Evolutionary conservation across 1,140 invertebrate genomes (phyloP).

Genomic region (Drosophila trapezifrons): DNA sequence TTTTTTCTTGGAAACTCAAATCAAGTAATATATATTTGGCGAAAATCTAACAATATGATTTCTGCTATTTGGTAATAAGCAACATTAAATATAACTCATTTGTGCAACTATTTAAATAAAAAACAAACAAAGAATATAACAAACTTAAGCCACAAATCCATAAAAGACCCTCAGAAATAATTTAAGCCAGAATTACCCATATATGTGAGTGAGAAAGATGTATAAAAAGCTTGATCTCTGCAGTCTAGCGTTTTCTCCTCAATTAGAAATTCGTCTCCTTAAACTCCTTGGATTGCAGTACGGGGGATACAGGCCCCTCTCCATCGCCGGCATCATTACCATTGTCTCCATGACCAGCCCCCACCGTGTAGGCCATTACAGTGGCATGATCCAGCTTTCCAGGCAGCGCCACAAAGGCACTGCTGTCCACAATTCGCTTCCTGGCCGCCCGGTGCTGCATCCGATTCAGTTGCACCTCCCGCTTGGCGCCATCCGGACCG

Average conservation of each 20-base stretch:
- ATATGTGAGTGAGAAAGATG: conserved; percentile 28
- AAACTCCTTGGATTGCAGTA: conserved; percentile 79
- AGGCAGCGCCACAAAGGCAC: conserved; percentile 87
- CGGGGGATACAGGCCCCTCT: conserved; percentile 52
- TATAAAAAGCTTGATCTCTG: conserved; percentile 31
- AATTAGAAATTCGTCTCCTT: conserved; percentile 78
- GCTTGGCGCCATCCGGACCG: conserved; percentile 87
- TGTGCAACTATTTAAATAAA: neutral
- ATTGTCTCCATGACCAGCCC: conserved; percentile 60
- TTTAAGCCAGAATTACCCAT: conserved; percentile 25
- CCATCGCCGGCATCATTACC: conserved; percentile 25
- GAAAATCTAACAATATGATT: conserved; percentile 22
- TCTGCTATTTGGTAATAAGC: neutral
- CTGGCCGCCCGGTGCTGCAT: conserved; percentile 86
- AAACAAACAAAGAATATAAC: neutral
- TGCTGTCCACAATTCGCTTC: conserved; percentile 79
- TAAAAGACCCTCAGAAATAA: neutral
- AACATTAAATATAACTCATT: neutral
- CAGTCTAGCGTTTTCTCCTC: conserved; percentile 38
- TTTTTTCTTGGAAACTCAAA: neutral
- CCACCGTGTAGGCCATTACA: conserved; percentile 92
- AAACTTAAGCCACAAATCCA: conserved; percentile 2
- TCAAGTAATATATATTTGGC: conserved; percentile 19
- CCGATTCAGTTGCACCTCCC: conserved; percentile 89
- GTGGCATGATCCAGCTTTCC: conserved; percentile 97